Conservation (phyloP, 2,113 vertebrate genomes). For the Vimba vimba region DNA sequence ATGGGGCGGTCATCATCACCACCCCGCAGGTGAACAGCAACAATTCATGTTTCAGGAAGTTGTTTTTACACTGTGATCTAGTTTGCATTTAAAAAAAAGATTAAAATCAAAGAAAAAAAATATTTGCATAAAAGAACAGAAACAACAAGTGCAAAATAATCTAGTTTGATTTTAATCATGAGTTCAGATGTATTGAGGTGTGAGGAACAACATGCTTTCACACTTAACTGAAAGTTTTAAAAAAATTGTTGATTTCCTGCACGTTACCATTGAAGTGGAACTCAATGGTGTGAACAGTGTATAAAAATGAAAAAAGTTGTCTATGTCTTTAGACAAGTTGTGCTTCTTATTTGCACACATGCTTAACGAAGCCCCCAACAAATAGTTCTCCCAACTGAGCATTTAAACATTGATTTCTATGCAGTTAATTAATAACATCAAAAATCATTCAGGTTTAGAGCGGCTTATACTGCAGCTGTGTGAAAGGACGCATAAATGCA, state of each 20-base stretch:
- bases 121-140: background rate
- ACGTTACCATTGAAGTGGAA: background rate
- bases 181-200: background rate
- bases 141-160: too few species aligned
- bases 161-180: background rate
- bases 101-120: background rate
- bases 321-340: background rate
- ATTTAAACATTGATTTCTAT: background rate
- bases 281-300: background rate
- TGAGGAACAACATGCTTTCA: background rate
- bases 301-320: background rate
- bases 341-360: background rate
- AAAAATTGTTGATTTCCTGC: background rate
- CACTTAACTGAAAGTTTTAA: background rate
- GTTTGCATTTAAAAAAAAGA: constrained; percentile 19
- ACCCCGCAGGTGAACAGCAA: constrained; percentile 88
- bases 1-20: constrained; percentile 89
- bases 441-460: background rate
- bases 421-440: background rate
- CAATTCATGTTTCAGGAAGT: background rate
- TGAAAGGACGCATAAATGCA: background rate
- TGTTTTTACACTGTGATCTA: background rate
- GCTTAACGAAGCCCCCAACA: background rate
- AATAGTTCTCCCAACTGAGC: too few species aligned
- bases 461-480: background rate